phyloP scores from a whole-genome alignment of 1,140 invertebrate species.

The Pogonomyrmex barbatus region DNA sequence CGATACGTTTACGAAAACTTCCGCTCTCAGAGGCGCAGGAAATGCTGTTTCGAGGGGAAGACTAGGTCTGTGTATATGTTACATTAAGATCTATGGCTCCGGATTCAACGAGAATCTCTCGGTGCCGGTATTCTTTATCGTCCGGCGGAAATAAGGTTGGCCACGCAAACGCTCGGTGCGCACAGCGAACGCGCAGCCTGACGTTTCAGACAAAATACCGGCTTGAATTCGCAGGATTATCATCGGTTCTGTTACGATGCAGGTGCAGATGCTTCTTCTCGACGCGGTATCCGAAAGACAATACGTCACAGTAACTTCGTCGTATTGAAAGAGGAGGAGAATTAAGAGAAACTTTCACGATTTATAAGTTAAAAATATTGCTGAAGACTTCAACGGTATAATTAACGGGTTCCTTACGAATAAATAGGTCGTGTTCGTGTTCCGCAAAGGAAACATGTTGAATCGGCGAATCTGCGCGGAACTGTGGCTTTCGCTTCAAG shows the following conservation, averaged over 20 bases:
- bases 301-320: no score
- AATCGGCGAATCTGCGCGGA: conserved; percentile 1
- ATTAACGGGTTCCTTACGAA: conserved; percentile 14
- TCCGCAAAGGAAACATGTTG: conserved; percentile 9
- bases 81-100: conserved; percentile 46
- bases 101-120: conserved; percentile 58
- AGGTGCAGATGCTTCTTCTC: not conserved
- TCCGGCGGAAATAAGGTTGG: conserved; percentile 71
- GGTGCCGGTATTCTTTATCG: conserved; percentile 64
- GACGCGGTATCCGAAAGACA: no score
- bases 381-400: not conserved
- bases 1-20: conserved; percentile 46
- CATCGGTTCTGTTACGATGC: not conserved
- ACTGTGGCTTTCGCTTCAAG: not conserved
- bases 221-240: conserved; percentile 35
- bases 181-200: conserved; percentile 9
- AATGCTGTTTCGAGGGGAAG: conserved; percentile 29
- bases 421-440: conserved; percentile 24
- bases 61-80: conserved; percentile 16
- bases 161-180: conserved; percentile 60
- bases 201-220: conserved; percentile 48
- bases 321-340: not conserved
- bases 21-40: conserved; percentile 40
- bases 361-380: not conserved
- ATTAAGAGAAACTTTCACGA: not conserved